Evolutionary conservation across 2,113 vertebrate genomes (phyloP), one percentile per base, ranked within the genome.

Genomic region (Eudyptes chrysolophus): DNA sequence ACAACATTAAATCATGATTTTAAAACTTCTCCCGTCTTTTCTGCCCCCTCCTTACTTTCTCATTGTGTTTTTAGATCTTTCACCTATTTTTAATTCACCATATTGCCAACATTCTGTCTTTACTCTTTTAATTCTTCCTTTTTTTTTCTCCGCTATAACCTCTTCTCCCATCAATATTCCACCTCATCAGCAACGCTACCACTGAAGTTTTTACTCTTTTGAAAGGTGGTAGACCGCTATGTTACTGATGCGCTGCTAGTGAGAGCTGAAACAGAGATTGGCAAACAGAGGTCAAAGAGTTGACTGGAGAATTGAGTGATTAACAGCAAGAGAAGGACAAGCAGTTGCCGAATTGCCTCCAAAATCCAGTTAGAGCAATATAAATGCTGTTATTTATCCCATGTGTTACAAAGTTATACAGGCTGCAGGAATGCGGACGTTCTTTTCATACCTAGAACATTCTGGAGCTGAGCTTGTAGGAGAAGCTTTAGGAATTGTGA

Each of bases 371-470:
- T 81, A 25, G 3, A 83, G 36, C 29, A 62, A 29, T 58, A 48
- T 26, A 58, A 70, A 58, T 92, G 34, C n/a, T 30, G 7, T 38
- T 74, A 27, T n/a, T 84, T 92, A 66, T 84, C 32, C 27, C 3
- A 0, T 16, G 27, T 26, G 2, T 71, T 68, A 25, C 0, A 0
- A 75, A 64, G 52, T 13, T 81, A 34, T 75, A 26, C 15, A 42
- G 58, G 20, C 64, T 94, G 82, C 65, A 60, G 40, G 26, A 40
- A 29, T 36, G 40, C 49, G 54, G 64, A 46, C 3, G 2, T 55
- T 20, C 48, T 70, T 22, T 70, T 88, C 21, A 2, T 72, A 44
- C 36, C 20, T 57, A 52, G n/a, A 78, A 30, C 1, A 2, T 89
- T 87, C 71, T 62, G 26, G 52, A 88, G n/a, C 38, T 65, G 57